Evolutionary conservation across 2,797 vertebrate genomes (phyloP), one percentile per base, ranked within the genome.

Genomic region (Chelmon rostratus): DNA sequence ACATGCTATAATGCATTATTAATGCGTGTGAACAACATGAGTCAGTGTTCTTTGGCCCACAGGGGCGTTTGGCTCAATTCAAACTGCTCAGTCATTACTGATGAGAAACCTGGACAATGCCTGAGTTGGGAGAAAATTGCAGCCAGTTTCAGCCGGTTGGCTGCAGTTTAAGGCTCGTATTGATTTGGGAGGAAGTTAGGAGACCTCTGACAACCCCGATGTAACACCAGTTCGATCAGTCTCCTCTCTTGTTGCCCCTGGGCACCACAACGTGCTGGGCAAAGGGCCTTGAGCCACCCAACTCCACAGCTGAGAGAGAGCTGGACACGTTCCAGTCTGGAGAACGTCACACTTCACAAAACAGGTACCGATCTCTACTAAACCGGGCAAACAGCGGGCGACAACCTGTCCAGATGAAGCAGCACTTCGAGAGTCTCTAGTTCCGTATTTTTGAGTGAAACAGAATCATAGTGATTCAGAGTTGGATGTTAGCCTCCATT

Each of bases 1-100:
- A 91, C 90, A 89, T 89, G 81, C 82, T 70, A 90, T 87, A 86
- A 90, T 93, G 85, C 87, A 94, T 92, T 91, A 92, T 93, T 93
- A 93, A 93, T 92, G 90, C 76, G 81, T 44, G 75, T 2, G 64
- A 86, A 86, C 86, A 89, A 90, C 86, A 89, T 79, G 88, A 92
- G 86, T 90, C 85, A 86, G 84, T 87, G 85, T 88, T 87, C 83
- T 73, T 21, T 40, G 75, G 84, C 81, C 84, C 77, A 66, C 68
- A 35, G 86, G 70, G 87, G 70, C 31, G n/a, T 82, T 86, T 68
- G 88, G 82, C 78, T 84, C 75, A 61, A 80, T 74, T 77, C 74
- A 73, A 82, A 86, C 84, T 57, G 76, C 70, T 89, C 85, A 73
- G 86, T 90, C 86, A 88, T 88, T 86, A 79, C 90, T 85, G 89